These are phyloP conservation scores for Antheraea assamensis DNA, from an alignment of 2,888 invertebrate genomes.

Conservation along the genomic window DNA sequence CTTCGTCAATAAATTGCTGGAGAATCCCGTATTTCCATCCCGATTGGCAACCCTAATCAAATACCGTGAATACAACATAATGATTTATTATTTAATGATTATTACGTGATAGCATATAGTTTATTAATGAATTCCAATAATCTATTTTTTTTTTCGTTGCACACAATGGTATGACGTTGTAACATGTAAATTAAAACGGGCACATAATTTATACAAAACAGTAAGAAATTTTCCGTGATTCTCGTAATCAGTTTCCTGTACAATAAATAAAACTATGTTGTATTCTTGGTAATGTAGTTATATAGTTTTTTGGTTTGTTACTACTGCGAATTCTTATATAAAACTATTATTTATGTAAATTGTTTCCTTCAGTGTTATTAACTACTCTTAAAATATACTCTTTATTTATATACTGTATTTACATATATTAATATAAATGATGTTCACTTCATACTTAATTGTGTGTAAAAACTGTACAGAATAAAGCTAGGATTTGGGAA, in stretches of 20 bases:
- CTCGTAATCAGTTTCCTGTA: too few relatives aligned
- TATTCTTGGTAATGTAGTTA: background rate
- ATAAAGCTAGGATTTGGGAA: background rate
- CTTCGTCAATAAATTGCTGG: background rate
- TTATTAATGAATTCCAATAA: background rate
- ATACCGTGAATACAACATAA: background rate
- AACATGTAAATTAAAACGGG: too few relatives aligned
- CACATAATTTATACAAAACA: too few relatives aligned
- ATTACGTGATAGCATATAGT: background rate
- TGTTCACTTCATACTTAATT: background rate
- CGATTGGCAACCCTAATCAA: background rate
- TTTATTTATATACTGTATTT: background rate
- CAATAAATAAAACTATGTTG: background rate
- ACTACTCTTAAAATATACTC: background rate
- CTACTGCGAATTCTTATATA: background rate
- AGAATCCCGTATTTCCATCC: background rate
- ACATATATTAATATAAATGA: background rate
- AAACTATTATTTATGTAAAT: background rate
- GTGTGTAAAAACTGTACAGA: background rate
- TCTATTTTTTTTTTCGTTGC: too few relatives aligned
- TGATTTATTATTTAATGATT: background rate
- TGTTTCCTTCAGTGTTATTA: background rate
- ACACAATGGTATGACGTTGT: too few relatives aligned
- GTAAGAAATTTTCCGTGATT: too few relatives aligned
- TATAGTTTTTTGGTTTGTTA: background rate